Evolutionary conservation across 2,113 vertebrate genomes (phyloP), one percentile per base, ranked within the genome.

Genomic region (Shinisaurus crocodilurus): DNA sequence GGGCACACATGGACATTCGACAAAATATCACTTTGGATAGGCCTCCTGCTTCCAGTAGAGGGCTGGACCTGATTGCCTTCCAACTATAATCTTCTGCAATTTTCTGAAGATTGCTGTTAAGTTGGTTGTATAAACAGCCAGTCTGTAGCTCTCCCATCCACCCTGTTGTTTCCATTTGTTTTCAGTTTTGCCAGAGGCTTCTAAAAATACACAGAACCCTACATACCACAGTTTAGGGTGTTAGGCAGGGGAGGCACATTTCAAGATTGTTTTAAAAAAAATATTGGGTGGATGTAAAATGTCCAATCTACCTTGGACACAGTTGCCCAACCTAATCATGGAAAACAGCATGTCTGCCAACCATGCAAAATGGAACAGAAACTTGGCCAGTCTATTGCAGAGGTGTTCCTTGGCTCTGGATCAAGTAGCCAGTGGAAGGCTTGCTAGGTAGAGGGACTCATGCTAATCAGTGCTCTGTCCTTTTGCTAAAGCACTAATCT

Each of bases 401-500:
- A 0, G 37, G 76, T 75, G 85, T 45, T 72, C 48, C 50, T 57
- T 88, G 82, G 86, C 48, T 72, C 40, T 57, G 74, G 85, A 69
- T 89, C 89, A 91, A 89, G 86, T 83, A 89, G 90, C 88, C 84
- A 91, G 27, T 40, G 27, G 70, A 82, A 34, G 80, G 34, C 77
- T 87, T 82, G 85, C 72, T 37, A 37, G 93, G 93, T 91, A 65
- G 91, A 90, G 0, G 3, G 93, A 90, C 88, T 92, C 27, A 29
- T 88, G 92, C 86, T 91, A 96, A 96, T 2, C 70, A 95, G 93
- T 29, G 86, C 90, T 85, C 90, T 70, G 79, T 91, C 93, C 93
- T 96, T 95, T 94, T 87, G 83, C 86, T 88, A 13, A 86, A 82
- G 16, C 0, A 69, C 90, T 94, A 90, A 96, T 95, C 94, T 92